These are phyloP conservation scores for Galago senegalensis DNA, from an alignment of 2,797 vertebrate genomes.

Conservation along the genomic window DNA sequence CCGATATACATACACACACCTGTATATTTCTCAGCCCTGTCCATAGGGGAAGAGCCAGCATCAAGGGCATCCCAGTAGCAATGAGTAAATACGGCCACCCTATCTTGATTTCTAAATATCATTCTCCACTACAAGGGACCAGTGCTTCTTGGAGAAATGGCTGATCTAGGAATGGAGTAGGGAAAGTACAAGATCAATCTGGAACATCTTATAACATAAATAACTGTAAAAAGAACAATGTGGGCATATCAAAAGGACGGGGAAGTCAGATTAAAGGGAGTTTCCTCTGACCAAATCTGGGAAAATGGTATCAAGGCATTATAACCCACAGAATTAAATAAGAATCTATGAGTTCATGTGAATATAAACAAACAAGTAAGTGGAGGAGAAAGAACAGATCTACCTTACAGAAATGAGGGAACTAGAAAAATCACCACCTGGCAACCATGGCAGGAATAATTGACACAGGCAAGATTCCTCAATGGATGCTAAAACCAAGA, in stretches of 20 bases:
- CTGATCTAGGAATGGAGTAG: neutral
- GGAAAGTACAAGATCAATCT: neutral
- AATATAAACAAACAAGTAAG: neutral
- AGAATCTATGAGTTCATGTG: neutral
- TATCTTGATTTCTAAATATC: conserved; percentile 54
- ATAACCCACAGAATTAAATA: neutral
- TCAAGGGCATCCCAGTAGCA: conserved; percentile 4
- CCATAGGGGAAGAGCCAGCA: neutral
- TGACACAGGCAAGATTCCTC: neutral
- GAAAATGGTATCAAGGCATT: neutral
- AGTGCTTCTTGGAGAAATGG: neutral
- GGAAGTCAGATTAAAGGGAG: conserved; percentile 2
- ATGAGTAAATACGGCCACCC: neutral
- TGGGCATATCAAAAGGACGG: neutral
- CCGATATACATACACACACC: neutral
- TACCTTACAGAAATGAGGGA: neutral
- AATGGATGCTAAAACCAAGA: conserved; percentile 21
- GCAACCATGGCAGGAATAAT: neutral
- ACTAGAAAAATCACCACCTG: neutral
- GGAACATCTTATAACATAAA: neutral
- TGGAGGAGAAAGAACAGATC: neutral
- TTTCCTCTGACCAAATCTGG: conserved; percentile 4
- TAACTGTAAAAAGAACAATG: neutral
- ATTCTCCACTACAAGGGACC: neutral
- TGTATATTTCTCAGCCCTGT: neutral